Conservation (phyloP, 2,888 invertebrate genomes). For the Apamea epomidion region DNA sequence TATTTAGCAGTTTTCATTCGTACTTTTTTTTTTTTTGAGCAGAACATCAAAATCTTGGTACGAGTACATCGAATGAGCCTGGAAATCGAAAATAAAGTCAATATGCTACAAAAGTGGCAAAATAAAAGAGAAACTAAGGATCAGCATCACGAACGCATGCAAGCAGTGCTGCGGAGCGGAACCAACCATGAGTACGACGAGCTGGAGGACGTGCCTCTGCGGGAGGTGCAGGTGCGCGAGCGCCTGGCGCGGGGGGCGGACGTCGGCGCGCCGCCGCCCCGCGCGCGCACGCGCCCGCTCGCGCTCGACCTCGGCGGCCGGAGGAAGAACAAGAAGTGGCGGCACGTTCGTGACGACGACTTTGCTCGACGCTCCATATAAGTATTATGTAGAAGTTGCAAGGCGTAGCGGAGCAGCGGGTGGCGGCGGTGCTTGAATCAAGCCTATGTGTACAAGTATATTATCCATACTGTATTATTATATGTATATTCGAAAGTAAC, state of each 20-base stretch:
- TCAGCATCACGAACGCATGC: background rate
- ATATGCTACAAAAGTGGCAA: background rate
- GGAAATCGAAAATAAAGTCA: constrained; percentile 1
- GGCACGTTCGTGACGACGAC: background rate
- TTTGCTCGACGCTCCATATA: background rate
- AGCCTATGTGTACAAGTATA: background rate
- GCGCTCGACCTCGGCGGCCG: background rate
- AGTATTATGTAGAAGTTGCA: background rate
- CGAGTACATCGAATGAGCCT: background rate
- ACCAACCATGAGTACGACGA: background rate
- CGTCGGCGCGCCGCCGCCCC: background rate
- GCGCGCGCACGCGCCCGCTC: background rate
- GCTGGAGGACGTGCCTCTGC: background rate
- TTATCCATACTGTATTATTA: background rate
- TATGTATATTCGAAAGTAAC: background rate
- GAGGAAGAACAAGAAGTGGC: constrained; percentile 1
- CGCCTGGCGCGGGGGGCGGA: background rate
- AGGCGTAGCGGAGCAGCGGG: background rate
- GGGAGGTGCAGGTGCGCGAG: background rate
- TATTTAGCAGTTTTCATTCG: background rate
- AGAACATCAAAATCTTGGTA: rapidly evolving
- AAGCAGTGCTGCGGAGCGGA: background rate
- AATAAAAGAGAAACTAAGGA: background rate
- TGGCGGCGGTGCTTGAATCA: background rate
- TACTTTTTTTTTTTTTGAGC: background rate